Evolutionary conservation across 1,140 invertebrate species (phyloP).

Genomic region (Zaprionus camerounensis): DNA sequence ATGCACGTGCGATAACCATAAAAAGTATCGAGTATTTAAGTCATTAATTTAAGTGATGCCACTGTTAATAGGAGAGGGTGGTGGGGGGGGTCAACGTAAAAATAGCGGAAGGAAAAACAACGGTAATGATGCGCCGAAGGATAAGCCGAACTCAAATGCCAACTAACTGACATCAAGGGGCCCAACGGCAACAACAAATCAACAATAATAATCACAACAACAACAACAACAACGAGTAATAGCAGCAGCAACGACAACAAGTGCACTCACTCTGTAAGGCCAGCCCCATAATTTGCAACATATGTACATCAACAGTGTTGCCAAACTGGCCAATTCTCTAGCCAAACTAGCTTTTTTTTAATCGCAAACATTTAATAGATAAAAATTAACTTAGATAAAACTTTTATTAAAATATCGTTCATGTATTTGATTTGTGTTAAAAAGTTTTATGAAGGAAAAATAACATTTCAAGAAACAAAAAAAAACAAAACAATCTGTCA

Average conservation of each 20-base stretch:
- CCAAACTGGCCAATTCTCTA: neutral
- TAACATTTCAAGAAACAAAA: neutral
- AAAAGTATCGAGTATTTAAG: neutral
- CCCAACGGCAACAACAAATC: slow-evolving; percentile 18
- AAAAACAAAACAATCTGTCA: neutral
- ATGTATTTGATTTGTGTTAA: too few species aligned
- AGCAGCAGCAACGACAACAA: slow-evolving; percentile 29
- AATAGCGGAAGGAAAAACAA: slow-evolving; percentile 16
- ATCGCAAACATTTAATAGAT: neutral
- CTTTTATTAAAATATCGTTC: too few species aligned
- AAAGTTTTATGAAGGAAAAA: too few species aligned
- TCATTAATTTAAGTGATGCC: neutral
- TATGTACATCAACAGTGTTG: slow-evolving; percentile 3
- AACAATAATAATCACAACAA: slow-evolving; percentile 6
- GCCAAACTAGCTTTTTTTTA: neutral
- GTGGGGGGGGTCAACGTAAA: neutral
- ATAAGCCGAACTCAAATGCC: slow-evolving; percentile 42
- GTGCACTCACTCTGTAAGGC: slow-evolving; percentile 60
- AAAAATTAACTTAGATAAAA: too few species aligned
- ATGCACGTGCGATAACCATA: neutral
- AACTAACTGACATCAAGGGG: slow-evolving; percentile 51
- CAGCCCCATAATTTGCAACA: slow-evolving; percentile 50
- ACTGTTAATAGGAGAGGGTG: neutral
- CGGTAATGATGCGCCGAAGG: slow-evolving; percentile 62
- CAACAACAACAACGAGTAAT: neutral